Evolutionary conservation across 1,140 invertebrate species (phyloP), one percentile per base, ranked within the genome.

Genomic region (Drosophila orosa): DNA sequence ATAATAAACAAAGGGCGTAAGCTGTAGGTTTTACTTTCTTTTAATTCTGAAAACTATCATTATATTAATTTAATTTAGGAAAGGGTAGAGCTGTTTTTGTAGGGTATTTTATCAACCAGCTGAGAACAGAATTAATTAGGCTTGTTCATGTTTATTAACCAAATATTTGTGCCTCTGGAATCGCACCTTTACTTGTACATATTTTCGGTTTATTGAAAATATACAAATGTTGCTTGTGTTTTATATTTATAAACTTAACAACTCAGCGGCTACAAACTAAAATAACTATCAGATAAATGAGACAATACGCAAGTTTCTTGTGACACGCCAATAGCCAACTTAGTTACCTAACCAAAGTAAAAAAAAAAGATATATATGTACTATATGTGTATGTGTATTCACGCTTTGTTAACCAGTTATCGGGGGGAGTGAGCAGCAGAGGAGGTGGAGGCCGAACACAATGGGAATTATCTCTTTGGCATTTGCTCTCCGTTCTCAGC

Each of bases 351-450:
- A 44, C 22, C n/a, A 24, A 27, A 1, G 29, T 69, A 42, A 35
- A 33, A 55, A 63, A 59, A 68, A 44, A 56, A 17, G 2, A 22
- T 17, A 44, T 48, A 44, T 25, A 66, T 66, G 12, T 35, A 13
- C 22, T 15, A 29, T 42, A 35, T 45, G 7, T 44, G 13, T 54
- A 19, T 35, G 29, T 62, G 22, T 65, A 25, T 59, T 65, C 31
- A 67, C 63, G 47, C 61, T 44, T 66, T 40, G 66, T 55, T 54
- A 69, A 47, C 67, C 63, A 71, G 67, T 69, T 71, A 56, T 71
- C 50, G 31, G 60, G 12, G 13, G 58, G 25, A 13, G n/a, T 10
- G 13, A 22, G 13, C 12, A 33, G 22, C 25, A 6, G 59, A 19
- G 27, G 24, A 65, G 19, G 10, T 24, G 27, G 17, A 37, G 35